A percentile compares a stretch with the other conserved stretches of the same genome.
phyloP scores from a whole-genome alignment of 2,113 vertebrate species.

The Paratilapia polleni region DNA sequence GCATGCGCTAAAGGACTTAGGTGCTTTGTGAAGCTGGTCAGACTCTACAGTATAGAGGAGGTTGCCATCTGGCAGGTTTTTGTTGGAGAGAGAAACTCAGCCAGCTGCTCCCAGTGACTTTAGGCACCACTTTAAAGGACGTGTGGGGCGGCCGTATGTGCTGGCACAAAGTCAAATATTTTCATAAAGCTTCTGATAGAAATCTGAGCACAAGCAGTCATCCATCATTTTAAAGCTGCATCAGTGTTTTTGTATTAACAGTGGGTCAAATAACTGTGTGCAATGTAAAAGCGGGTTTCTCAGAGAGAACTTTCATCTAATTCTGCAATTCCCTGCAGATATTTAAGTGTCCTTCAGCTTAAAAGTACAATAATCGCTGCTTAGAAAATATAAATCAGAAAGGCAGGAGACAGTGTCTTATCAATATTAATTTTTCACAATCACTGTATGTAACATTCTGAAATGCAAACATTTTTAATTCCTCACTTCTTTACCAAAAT shows the following conservation, averaged over 20 bases:
- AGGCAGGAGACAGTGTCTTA: too few species aligned
- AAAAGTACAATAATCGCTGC: fast-evolving
- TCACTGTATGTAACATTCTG: too few species aligned
- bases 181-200: background rate
- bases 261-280: background rate
- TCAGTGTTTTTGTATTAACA: background rate
- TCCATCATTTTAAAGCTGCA: background rate
- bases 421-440: too few species aligned
- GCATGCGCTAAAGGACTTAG: background rate
- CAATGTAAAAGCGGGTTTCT: background rate
- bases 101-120: background rate
- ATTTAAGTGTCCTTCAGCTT: background rate
- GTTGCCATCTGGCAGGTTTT: background rate
- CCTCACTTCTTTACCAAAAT: too few species aligned
- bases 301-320: background rate
- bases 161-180: background rate
- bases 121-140: background rate
- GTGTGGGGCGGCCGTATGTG: fast-evolving
- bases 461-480: too few species aligned
- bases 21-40: background rate
- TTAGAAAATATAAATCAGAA: too few species aligned
- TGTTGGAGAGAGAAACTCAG: background rate
- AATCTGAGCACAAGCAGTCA: background rate
- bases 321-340: background rate
- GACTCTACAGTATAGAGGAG: background rate